Evolutionary conservation across 2,888 invertebrate genomes (phyloP).

Genomic region (Dasysyrphus albostriatus): DNA sequence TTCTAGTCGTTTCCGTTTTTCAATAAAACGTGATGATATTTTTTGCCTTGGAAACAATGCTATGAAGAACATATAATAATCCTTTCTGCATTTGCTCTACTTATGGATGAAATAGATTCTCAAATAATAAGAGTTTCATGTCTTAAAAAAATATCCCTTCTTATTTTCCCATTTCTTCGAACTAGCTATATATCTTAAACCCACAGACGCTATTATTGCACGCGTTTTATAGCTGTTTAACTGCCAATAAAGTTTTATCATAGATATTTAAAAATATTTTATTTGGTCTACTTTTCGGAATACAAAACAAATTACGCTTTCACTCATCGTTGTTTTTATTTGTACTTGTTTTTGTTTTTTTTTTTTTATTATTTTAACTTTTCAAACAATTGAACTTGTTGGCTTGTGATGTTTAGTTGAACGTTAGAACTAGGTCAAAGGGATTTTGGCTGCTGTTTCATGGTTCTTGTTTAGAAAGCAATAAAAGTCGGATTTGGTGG

Average conservation of each 20-base stretch:
- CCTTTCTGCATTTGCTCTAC: neutral
- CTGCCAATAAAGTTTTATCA: conserved; percentile 17
- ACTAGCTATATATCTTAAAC: neutral
- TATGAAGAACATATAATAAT: neutral
- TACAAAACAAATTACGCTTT: conserved; percentile 14
- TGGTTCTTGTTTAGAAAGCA: conserved; percentile 48
- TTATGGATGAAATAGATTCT: neutral
- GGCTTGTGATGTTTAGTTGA: conserved; percentile 33
- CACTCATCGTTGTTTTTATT: conserved; percentile 11
- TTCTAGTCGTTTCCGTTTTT: neutral
- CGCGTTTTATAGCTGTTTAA: conserved; percentile 15
- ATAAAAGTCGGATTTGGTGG: conserved; percentile 59
- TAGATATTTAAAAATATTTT: conserved; percentile 13
- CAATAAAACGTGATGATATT: neutral
- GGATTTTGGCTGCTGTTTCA: conserved; percentile 38
- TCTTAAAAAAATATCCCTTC: neutral
- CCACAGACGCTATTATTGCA: neutral
- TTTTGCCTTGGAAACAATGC: neutral
- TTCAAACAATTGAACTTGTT: conserved; percentile 40
- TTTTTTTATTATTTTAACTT: conserved; percentile 21
- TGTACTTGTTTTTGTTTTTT: neutral
- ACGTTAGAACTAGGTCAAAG: conserved; percentile 44
- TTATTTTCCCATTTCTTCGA: neutral
- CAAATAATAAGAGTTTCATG: neutral
- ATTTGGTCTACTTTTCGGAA: conserved; percentile 7